Conservation (phyloP, 1,140 invertebrate species). For the Ips nitidus region DNA sequence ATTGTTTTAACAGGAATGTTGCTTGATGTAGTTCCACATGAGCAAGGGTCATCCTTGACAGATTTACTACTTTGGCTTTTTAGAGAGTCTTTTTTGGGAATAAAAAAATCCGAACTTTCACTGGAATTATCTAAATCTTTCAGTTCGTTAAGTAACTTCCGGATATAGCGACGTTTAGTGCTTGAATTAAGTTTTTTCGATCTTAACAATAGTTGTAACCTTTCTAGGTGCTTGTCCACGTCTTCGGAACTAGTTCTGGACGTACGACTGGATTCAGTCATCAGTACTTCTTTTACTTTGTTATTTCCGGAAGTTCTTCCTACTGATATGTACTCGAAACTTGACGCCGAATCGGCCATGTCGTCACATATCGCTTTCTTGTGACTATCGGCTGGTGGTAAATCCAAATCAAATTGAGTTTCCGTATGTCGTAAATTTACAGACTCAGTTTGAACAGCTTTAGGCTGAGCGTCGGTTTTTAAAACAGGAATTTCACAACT, state of each 20-base stretch:
- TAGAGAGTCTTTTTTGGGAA: conserved; percentile 31
- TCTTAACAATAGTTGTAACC: conserved; percentile 46
- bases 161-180: conserved; percentile 46
- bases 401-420: conserved; percentile 10
- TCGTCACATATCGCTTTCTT: conserved; percentile 4
- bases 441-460: conserved; percentile 19
- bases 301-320: conserved; percentile 12
- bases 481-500: neutral
- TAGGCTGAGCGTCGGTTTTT: neutral
- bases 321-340: conserved; percentile 21
- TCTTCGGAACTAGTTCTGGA: conserved; percentile 24
- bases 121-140: conserved; percentile 35
- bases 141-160: conserved; percentile 46
- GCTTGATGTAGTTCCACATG: neutral
- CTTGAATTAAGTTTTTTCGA: conserved; percentile 46
- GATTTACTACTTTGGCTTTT: neutral
- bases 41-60: too few relatives aligned
- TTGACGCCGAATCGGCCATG: conserved; percentile 17
- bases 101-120: conserved; percentile 39
- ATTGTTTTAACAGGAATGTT: too few relatives aligned
- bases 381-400: neutral
- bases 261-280: conserved; percentile 5
- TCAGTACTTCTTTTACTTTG: conserved; percentile 17
- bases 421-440: conserved; percentile 1
- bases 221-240: conserved; percentile 40